These are phyloP conservation scores for Excalfactoria chinensis DNA, from an alignment of 2,113 vertebrate genomes.

Conservation along the genomic window DNA sequence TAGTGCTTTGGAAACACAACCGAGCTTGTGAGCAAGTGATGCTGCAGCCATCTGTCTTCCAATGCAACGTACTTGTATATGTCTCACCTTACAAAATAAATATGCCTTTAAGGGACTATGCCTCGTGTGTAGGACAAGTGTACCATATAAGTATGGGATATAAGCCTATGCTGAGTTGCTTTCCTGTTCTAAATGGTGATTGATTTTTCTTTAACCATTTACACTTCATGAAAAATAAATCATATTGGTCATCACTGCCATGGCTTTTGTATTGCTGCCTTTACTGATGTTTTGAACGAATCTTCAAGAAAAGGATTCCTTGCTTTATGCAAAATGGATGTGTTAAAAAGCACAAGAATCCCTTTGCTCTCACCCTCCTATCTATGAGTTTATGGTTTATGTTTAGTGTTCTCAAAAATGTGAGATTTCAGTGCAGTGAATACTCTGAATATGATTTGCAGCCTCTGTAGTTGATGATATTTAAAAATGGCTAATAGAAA, in stretches of 20 bases:
- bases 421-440: background rate
- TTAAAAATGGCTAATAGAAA: background rate
- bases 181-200: background rate
- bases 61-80: background rate
- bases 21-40: background rate
- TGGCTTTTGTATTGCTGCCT: background rate
- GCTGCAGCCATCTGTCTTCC: slow-evolving; percentile 31
- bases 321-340: background rate
- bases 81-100: background rate
- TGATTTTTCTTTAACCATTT: background rate
- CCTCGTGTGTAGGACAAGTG: background rate
- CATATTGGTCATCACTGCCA: background rate
- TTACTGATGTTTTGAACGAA: background rate
- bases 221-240: background rate
- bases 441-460: background rate
- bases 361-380: background rate
- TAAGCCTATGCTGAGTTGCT: background rate
- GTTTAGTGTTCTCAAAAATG: slow-evolving; percentile 16
- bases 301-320: background rate
- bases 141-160: background rate
- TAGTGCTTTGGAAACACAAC: background rate
- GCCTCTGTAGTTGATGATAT: background rate
- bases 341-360: slow-evolving; percentile 19
- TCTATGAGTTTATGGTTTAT: background rate
- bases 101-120: background rate